Percentiles rank a stretch among this genome's conserved stretches.
Evolutionary conservation across 2,888 invertebrate species (phyloP).

Genomic region (Orgyia antiqua): DNA sequence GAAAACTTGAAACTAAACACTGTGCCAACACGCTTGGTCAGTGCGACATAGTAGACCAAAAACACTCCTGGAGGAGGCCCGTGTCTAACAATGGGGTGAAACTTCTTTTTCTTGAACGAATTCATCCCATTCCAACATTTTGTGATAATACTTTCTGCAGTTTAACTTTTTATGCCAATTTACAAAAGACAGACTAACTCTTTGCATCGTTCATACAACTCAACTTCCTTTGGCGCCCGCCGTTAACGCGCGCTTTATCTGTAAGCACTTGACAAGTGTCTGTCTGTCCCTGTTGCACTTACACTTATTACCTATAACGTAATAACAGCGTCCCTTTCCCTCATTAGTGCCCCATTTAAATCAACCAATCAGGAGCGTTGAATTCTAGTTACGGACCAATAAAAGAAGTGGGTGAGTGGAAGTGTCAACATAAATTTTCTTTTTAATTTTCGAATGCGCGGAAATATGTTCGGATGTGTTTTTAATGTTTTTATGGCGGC

Average conservation of each 20-base stretch:
- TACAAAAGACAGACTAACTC: constrained; percentile 21
- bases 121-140: no score
- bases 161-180: no score
- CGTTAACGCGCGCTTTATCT: constrained; percentile 59
- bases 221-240: constrained; percentile 58
- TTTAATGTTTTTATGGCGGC: constrained; percentile 20
- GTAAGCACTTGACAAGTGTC: constrained; percentile 73
- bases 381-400: constrained; percentile 62
- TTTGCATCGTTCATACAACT: constrained; percentile 43
- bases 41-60: no score
- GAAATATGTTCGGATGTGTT: constrained; percentile 28
- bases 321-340: constrained; percentile 49
- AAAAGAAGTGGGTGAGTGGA: constrained; percentile 67
- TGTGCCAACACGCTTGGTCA: no score
- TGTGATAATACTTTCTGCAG: no score
- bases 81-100: no score
- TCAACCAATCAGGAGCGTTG: constrained; percentile 57
- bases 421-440: constrained; percentile 71
- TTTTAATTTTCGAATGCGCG: constrained; percentile 45
- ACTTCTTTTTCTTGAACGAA: no score
- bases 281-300: constrained; percentile 56
- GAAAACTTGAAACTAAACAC: no score
- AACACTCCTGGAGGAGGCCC: no score
- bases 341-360: constrained; percentile 59
- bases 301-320: constrained; percentile 29